A percentile compares a stretch with the other conserved stretches of the same genome.
Conservation (phyloP, 1,140 invertebrate genomes). For the Eriosoma lanigerum region DNA sequence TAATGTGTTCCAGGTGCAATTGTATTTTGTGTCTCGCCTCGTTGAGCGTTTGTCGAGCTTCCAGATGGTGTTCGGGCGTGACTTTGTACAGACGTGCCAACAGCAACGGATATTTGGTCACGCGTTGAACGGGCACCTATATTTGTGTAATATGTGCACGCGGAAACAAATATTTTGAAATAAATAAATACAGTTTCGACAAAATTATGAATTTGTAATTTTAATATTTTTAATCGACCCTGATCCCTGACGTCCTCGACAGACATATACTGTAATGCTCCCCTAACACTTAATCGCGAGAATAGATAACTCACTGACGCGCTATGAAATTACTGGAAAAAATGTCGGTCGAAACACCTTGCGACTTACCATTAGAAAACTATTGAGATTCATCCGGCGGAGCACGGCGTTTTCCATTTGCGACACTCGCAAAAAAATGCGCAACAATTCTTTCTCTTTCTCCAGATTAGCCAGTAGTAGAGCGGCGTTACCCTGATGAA, state of each 20-base stretch:
- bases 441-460: slow-evolving; percentile 91
- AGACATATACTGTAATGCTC: too few relatives aligned
- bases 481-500: slow-evolving; percentile 82
- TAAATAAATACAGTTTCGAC: too few relatives aligned
- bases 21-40: slow-evolving; percentile 91
- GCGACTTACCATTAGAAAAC: slow-evolving; percentile 86
- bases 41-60: slow-evolving; percentile 67
- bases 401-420: slow-evolving; percentile 94
- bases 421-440: slow-evolving; percentile 91
- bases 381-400: slow-evolving; percentile 92
- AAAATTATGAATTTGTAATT: too few relatives aligned
- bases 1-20: slow-evolving; percentile 90
- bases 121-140: slow-evolving; percentile 83
- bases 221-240: too few relatives aligned
- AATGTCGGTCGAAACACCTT: too few relatives aligned
- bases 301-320: too few relatives aligned
- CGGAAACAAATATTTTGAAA: neutral
- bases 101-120: slow-evolving; percentile 90
- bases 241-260: too few relatives aligned
- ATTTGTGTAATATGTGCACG: too few relatives aligned
- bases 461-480: slow-evolving; percentile 85
- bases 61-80: slow-evolving; percentile 78
- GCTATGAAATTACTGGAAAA: too few relatives aligned
- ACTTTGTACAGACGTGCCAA: slow-evolving; percentile 87
- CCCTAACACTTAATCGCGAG: too few relatives aligned